Percentiles rank a stretch among this genome's conserved stretches.
Conservation (phyloP, 2,797 vertebrate species). For the Potorous gilbertii region DNA sequence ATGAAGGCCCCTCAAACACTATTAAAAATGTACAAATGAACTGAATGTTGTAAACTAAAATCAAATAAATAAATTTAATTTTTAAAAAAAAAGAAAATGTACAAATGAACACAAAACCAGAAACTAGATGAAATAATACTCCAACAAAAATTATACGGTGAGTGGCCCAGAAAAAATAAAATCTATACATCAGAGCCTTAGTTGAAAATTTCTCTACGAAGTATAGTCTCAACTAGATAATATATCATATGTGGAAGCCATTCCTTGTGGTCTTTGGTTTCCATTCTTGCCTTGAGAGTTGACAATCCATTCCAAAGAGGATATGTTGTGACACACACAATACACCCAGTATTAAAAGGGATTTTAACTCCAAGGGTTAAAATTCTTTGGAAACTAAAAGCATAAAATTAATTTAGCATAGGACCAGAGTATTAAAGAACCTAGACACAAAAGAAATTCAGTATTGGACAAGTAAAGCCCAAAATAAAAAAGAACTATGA, state of each 20-base stretch:
- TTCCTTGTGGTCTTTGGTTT: not conserved
- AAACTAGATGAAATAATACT: conserved; percentile 19
- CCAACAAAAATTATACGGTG: conserved; percentile 6
- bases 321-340: conserved; percentile 26
- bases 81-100: not conserved
- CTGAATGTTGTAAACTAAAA: too few species aligned
- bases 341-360: conserved; percentile 57
- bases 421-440: conserved; percentile 37
- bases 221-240: accelerated
- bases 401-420: conserved; percentile 2
- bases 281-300: conserved; percentile 58
- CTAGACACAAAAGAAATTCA: conserved; percentile 9
- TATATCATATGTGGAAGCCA: not conserved
- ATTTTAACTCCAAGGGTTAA: conserved; percentile 59
- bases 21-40: not conserved
- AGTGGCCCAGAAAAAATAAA: conserved; percentile 33
- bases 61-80: too few species aligned
- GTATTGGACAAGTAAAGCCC: conserved; percentile 33
- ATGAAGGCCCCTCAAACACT: not conserved
- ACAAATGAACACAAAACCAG: not conserved
- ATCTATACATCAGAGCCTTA: not conserved
- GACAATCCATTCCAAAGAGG: conserved; percentile 9
- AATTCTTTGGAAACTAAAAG: conserved; percentile 22
- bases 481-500: conserved; percentile 43
- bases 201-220: conserved; percentile 27